Percentiles rank a stretch among this genome's conserved stretches.
phyloP scores from a whole-genome alignment of 2,888 invertebrate species.

The Unio pictorum region DNA sequence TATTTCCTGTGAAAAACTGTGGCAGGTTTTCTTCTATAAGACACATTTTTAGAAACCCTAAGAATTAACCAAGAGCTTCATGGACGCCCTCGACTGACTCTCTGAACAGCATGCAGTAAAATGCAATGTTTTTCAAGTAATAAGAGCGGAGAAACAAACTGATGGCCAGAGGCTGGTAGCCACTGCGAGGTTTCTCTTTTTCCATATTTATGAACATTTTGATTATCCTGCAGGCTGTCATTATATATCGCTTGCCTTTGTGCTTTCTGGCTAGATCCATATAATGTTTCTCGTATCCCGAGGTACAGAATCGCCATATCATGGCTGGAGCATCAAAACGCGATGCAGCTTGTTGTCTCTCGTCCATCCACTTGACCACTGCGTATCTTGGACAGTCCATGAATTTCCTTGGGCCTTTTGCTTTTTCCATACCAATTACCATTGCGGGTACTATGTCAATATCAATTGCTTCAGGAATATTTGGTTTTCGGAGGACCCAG shows the following conservation, averaged over 20 bases:
- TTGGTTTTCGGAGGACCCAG: too few species aligned
- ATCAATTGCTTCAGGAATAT: constrained; percentile 16
- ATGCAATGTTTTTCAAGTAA: constrained; percentile 31
- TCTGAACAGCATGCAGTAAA: constrained; percentile 16
- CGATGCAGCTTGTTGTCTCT: constrained; percentile 1
- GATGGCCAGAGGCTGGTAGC: constrained; percentile 14
- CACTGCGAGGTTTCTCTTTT: background rate
- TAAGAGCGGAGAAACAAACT: constrained; percentile 26
- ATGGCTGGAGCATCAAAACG: constrained; percentile 15
- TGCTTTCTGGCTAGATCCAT: constrained; percentile 26
- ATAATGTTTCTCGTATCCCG: constrained; percentile 39
- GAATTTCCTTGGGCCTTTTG: constrained; percentile 9
- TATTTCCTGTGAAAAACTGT: constrained; percentile 14
- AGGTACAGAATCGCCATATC: constrained; percentile 36
- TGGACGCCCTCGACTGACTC: constrained; percentile 9
- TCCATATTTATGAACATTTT: constrained; percentile 22
- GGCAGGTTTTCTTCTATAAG: constrained; percentile 18
- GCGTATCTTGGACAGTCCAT: constrained; percentile 33
- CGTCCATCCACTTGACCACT: constrained; percentile 39
- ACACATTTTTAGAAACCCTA: constrained; percentile 13
- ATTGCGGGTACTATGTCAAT: constrained; percentile 41
- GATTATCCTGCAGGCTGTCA: constrained; percentile 38
- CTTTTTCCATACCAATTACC: constrained; percentile 18
- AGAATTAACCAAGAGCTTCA: constrained; percentile 23
- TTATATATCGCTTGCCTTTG: constrained; percentile 20